Base-by-base conservation (phyloP, 2,888 invertebrate genomes). In the Antheraea assamensis region DNA sequence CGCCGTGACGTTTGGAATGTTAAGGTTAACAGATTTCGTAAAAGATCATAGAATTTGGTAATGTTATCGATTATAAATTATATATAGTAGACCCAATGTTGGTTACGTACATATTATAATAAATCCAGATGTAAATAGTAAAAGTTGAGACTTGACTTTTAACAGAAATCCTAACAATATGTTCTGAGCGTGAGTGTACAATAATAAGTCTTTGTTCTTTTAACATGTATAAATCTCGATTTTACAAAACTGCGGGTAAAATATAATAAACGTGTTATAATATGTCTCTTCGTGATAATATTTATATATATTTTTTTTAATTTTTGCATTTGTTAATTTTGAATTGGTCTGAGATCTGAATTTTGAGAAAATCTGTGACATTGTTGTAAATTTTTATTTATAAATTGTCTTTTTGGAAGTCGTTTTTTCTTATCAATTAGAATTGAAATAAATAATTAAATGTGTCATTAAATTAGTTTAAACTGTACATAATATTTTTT, bases 141-240 rank as follows among this genome's bases (percentile, higher is more conserved):
- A 24, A 27, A 64, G 5, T 64, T 30, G 15, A 13, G 13, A 61
- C 1, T 0, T 64, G 15, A 64, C 5, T 24, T 30, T 27, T 30
- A 19, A 30, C 4, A 64, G 13, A 30, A 64, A 30, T 64, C 19
- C 4, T 5, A 15, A 4, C 17, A 17, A 27, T 17, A 27, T 30
- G 27, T 64, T 64, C 2, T 68, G 10, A 1, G 2, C 35, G 24
- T 61, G 84, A 81, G 74, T 81, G 90, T 90, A 90, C 83, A 72
- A 77, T 76, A 79, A 76, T 68, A n/a, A 78, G 80, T 87, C 90
- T 92, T 91, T 92, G 86, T 87, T 92, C 85, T 86, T 88, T 82
- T 82, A 82, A 83, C 82, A 81, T 83, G 86, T 27, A 64, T 86
- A 87, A 85, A 85, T 83, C 82, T 83, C 83, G 77, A 77, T 88